Conservation (phyloP, 2,888 invertebrate species). For the Alloscopus bannaensis region DNA sequence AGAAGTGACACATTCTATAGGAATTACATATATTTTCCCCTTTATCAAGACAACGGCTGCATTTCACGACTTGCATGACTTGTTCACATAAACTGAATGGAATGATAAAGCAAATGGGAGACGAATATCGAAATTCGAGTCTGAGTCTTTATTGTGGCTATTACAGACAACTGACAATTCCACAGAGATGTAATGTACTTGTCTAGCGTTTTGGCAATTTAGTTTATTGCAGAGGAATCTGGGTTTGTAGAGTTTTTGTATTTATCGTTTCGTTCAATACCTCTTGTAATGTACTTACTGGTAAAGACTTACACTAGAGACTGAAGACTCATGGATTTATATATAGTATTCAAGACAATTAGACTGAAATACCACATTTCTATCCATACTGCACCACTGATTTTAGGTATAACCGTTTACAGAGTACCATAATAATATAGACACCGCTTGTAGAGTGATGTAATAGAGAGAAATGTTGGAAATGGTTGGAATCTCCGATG, state of each 20-base stretch:
- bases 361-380: neutral
- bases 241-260: neutral
- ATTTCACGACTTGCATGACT: too few relatives aligned
- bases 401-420: too few relatives aligned
- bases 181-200: neutral
- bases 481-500: neutral
- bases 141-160: too few relatives aligned
- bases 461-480: neutral
- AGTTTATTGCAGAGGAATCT: conserved; percentile 17
- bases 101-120: too few relatives aligned
- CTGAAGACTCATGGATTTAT: neutral
- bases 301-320: neutral
- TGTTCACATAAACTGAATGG: too few relatives aligned
- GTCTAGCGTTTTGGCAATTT: neutral
- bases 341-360: neutral
- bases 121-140: neutral
- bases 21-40: too few relatives aligned
- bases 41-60: too few relatives aligned
- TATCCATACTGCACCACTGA: neutral
- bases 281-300: neutral
- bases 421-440: too few relatives aligned
- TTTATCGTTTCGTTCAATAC: neutral
- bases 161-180: too few relatives aligned
- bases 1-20: too few relatives aligned
- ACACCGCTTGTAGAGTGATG: too few relatives aligned